A percentile compares a stretch with the other conserved stretches of the same genome.
Conservation (phyloP, 2,888 invertebrate species). For the Leptopilina drosophilae region DNA sequence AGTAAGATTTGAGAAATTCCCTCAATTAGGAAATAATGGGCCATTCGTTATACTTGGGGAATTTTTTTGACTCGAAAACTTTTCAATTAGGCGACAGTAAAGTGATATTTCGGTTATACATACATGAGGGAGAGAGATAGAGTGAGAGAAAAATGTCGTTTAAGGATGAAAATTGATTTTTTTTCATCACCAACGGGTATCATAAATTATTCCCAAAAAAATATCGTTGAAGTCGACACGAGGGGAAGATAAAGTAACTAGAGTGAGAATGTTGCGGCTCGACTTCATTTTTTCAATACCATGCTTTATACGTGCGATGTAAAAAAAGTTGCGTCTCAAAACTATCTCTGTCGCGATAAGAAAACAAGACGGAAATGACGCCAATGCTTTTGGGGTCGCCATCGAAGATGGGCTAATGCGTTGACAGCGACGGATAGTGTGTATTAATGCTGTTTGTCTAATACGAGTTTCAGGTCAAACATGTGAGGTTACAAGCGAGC, state of each 20-base stretch:
- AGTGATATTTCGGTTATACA: too few species aligned
- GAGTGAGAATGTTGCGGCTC: slow-evolving; percentile 3
- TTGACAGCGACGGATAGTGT: slow-evolving; percentile 57
- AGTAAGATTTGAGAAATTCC: too few species aligned
- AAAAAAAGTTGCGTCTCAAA: slow-evolving; percentile 5
- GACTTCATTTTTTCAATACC: background rate
- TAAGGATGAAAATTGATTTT: slow-evolving; percentile 4
- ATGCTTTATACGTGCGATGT: background rate
- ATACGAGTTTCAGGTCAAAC: slow-evolving; percentile 60
- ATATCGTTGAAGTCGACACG: slow-evolving; percentile 12
- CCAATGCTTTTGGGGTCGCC: slow-evolving; percentile 31
- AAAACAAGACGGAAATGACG: slow-evolving; percentile 46
- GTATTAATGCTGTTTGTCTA: slow-evolving; percentile 68
- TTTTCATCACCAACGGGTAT: background rate
- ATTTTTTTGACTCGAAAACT: too few species aligned
- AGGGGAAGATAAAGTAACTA: slow-evolving; percentile 20
- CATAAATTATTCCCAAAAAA: slow-evolving; percentile 21
- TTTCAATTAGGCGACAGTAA: too few species aligned
- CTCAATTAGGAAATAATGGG: too few species aligned
- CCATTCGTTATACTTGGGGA: too few species aligned
- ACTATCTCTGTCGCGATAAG: slow-evolving; percentile 28
- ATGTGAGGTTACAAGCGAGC: slow-evolving; percentile 65
- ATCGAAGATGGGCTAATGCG: slow-evolving; percentile 31
- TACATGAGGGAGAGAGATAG: too few species aligned
- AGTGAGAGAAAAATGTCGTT: background rate